These are phyloP conservation scores for Helicoverpa zea DNA, from an alignment of 1,140 invertebrate species.

Conservation along the genomic window DNA sequence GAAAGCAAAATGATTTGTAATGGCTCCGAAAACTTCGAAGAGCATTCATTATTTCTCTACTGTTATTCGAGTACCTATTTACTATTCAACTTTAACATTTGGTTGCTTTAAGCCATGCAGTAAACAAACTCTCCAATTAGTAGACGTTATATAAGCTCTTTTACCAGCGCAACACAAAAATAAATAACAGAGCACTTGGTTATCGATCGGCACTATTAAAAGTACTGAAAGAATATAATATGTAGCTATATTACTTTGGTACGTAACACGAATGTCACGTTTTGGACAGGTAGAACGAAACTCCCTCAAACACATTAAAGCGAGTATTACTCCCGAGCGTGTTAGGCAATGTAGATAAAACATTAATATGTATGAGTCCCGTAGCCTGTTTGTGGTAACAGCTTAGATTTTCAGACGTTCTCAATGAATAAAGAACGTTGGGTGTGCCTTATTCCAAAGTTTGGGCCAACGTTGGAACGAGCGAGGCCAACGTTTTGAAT, in stretches of 20 bases:
- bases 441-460: not conserved
- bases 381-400: slow-evolving; percentile 59
- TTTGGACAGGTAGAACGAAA: slow-evolving; percentile 70
- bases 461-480: slow-evolving; percentile 24
- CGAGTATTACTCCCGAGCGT: slow-evolving; percentile 64
- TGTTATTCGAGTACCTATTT: too few relatives aligned
- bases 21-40: too few relatives aligned
- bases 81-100: too few relatives aligned
- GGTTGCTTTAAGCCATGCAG: too few relatives aligned
- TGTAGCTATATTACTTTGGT: not conserved
- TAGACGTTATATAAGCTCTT: not conserved
- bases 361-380: slow-evolving; percentile 79
- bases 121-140: too few relatives aligned
- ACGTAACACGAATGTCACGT: slow-evolving; percentile 55
- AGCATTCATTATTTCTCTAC: too few relatives aligned
- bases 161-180: not conserved
- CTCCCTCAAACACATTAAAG: slow-evolving; percentile 73
- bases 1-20: too few relatives aligned
- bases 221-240: slow-evolving; percentile 27
- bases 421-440: slow-evolving; percentile 64
- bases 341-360: slow-evolving; percentile 78
- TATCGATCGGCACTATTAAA: not conserved
- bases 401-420: slow-evolving; percentile 64
- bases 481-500: not conserved
- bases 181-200: not conserved